phyloP scores from a whole-genome alignment of 2,797 vertebrate species.

The Gallirallus australis region DNA sequence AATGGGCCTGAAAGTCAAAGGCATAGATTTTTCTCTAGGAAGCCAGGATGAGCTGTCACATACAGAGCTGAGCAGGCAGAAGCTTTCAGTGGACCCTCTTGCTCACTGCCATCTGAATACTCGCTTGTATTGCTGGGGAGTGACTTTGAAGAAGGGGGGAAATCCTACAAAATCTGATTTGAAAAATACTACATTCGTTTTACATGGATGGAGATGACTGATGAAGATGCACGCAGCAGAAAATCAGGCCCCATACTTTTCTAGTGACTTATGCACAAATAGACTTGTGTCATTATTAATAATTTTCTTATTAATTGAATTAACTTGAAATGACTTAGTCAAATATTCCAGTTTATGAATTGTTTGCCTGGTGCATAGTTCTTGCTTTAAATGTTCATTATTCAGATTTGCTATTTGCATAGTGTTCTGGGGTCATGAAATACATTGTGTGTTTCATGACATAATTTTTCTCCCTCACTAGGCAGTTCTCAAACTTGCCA shows the following conservation, averaged over 20 bases:
- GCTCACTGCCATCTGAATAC: neutral
- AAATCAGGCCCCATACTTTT: neutral
- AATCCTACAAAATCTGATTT: neutral
- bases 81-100: neutral
- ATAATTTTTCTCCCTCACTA: neutral
- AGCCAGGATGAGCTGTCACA: neutral
- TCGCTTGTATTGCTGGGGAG: neutral
- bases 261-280: neutral
- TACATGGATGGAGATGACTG: neutral
- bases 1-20: neutral
- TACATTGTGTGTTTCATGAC: neutral
- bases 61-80: neutral
- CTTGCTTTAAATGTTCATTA: neutral
- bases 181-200: neutral
- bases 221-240: neutral
- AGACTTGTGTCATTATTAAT: neutral
- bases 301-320: neutral
- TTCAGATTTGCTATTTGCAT: neutral
- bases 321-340: neutral
- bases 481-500: neutral
- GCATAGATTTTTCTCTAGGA: neutral
- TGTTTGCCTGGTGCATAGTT: neutral
- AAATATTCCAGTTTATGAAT: neutral
- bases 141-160: neutral
- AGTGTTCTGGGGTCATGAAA: neutral